Evolutionary conservation across 1,140 invertebrate genomes (phyloP).

Genomic region (Plectrocnemia conspersa): DNA sequence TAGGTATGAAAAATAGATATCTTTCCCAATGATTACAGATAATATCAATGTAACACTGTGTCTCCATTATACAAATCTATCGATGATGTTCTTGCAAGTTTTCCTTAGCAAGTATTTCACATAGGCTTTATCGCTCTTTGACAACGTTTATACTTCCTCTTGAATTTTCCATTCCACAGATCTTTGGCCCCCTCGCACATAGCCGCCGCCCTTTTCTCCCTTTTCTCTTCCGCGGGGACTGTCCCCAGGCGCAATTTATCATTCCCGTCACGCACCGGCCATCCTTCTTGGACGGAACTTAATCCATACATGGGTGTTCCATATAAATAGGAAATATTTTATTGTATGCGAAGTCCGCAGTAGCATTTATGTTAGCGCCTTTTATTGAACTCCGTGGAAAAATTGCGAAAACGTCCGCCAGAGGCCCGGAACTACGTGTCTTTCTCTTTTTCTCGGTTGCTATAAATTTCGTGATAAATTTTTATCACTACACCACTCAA

Average conservation of each 20-base stretch:
- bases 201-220: neutral
- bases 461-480: no score
- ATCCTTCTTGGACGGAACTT: slow-evolving; percentile 35
- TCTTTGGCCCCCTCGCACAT: neutral
- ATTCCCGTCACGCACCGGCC: slow-evolving; percentile 33
- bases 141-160: slow-evolving; percentile 15
- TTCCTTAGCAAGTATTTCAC: slow-evolving; percentile 15
- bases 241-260: slow-evolving; percentile 31
- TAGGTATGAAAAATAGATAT: no score
- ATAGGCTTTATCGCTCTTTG: slow-evolving; percentile 18
- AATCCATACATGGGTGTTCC: slow-evolving; percentile 34
- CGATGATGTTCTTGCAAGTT: no score
- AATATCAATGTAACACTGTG: no score
- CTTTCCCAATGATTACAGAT: no score
- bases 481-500: no score
- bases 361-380: slow-evolving; percentile 22
- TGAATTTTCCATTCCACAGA: neutral
- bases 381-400: slow-evolving; percentile 20
- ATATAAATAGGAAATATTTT: slow-evolving; percentile 34
- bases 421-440: slow-evolving; percentile 5
- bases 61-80: no score
- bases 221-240: slow-evolving; percentile 3
- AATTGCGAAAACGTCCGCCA: slow-evolving; percentile 8
- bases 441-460: no score
- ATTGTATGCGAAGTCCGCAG: slow-evolving; percentile 28